These are phyloP conservation scores for Azemiops feae DNA, from an alignment of 2,113 vertebrate genomes.

Conservation along the genomic window DNA sequence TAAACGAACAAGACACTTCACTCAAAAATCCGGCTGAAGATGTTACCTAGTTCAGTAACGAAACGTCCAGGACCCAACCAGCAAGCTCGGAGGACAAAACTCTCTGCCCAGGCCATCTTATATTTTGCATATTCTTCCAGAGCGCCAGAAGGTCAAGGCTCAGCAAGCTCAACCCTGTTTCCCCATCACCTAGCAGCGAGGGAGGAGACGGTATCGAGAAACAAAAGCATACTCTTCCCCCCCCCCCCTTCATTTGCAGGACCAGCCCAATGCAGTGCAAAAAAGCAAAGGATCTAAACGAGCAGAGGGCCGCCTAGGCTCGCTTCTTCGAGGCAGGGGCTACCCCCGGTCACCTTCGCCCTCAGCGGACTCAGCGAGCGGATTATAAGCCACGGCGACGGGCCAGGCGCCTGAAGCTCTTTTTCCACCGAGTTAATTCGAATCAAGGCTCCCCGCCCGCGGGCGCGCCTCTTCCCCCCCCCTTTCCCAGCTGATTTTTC, in stretches of 20 bases:
- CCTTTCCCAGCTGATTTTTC: neutral
- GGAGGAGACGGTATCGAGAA: neutral
- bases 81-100: neutral
- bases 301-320: neutral
- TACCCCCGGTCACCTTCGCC: neutral
- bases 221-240: neutral
- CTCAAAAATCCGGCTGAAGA: neutral
- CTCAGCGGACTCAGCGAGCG: neutral
- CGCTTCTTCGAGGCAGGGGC: neutral
- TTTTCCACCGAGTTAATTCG: neutral
- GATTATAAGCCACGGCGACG: neutral
- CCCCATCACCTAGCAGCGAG: neutral
- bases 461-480: no score
- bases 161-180: neutral
- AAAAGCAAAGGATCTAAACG: neutral
- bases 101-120: neutral
- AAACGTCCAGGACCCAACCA: neutral
- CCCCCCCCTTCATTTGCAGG: neutral
- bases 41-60: neutral
- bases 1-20: neutral
- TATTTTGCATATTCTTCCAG: neutral
- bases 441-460: neutral
- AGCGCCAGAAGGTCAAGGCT: neutral
- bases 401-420: neutral
- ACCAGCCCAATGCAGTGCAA: neutral